Evolutionary conservation across 1,140 invertebrate genomes (phyloP).

Genomic region (Drosophila arawakana): DNA sequence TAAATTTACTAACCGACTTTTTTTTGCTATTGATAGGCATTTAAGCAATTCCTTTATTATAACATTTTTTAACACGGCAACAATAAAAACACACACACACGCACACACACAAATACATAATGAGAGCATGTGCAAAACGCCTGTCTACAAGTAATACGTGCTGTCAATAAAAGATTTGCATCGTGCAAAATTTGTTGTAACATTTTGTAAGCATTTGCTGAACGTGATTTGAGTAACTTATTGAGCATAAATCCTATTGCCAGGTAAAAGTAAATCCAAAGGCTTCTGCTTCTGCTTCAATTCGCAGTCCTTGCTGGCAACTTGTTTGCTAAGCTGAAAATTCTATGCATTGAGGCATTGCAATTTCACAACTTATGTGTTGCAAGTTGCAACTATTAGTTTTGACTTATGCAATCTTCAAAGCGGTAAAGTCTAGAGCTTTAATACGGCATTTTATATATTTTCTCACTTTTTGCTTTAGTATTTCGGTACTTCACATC

Average conservation of each 20-base stretch:
- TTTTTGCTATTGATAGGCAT: conserved; percentile 9
- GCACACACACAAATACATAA: not conserved
- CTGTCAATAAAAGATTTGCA: conserved; percentile 80
- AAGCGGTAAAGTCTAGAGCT: not conserved
- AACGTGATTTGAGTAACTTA: conserved; percentile 79
- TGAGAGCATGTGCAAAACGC: conserved; percentile 65
- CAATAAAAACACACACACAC: not conserved
- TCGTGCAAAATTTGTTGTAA: conserved; percentile 57
- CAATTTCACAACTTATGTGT: conserved; percentile 1
- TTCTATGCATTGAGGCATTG: conserved; percentile 4
- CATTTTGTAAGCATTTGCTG: conserved; percentile 77
- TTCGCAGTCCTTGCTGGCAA: conserved; percentile 38
- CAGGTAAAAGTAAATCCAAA: conserved; percentile 21
- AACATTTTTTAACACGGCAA: not conserved
- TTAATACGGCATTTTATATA: not conserved
- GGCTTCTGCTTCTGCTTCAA: conserved; percentile 4
- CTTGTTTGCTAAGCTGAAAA: conserved; percentile 42
- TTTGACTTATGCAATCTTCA: conserved; percentile 1
- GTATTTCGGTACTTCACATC: not conserved
- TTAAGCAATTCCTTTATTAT: conserved; percentile 35
- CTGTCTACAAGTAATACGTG: conserved; percentile 68
- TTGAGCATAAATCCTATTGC: conserved; percentile 58
- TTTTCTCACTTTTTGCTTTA: not conserved
- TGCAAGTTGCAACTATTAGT: not conserved
- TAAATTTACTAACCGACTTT: conserved; percentile 35